Evolutionary conservation across 2,888 invertebrate genomes (phyloP), one percentile per base, ranked within the genome.

Genomic region (Hypomecis atomaria): DNA sequence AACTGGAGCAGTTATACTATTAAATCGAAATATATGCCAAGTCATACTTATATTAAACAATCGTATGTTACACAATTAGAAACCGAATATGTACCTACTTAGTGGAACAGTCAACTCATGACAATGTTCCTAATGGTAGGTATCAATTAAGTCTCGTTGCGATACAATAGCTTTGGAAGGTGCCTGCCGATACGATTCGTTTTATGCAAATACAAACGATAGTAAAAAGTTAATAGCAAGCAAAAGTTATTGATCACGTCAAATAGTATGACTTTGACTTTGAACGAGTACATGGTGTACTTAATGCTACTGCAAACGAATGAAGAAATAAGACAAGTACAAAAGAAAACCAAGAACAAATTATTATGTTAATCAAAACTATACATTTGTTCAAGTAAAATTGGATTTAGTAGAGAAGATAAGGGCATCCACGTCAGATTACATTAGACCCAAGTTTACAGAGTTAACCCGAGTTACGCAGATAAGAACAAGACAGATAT

Each of bases 381-480:
- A 52, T 40, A 38, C 9, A 50, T 11, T 38, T 6, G 0, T 50
- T 33, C 10, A 11, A 36, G 36, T 44, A 34, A 54, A 13, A 34
- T 43, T 8, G 43, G 43, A 44, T 54, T 44, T 43, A 33, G 47
- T 36, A 11, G 44, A 37, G 36, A 50, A 23, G 57, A 61, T 61
- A 66, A 66, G 47, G 44, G 57, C 49, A 48, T 58, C 34, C 52
- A 61, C 13, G 61, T 58, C 61, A 55, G 61, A 66, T 62, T 60
- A 57, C 48, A 54, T 38, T 33, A 58, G 48, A 50, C 59, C 43
- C 36, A n/a, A 11, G 50, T 59, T n/a, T 44, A 55, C 45, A 56
- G 50, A 59, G 55, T 23, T 59, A 53, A 65, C 65, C 65, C 59
- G 48, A 34, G 62, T 66, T 69, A 59, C 57, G 59, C 63, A 65